Evolutionary conservation across 2,888 invertebrate genomes (phyloP).

Genomic region (Antitype chi): DNA sequence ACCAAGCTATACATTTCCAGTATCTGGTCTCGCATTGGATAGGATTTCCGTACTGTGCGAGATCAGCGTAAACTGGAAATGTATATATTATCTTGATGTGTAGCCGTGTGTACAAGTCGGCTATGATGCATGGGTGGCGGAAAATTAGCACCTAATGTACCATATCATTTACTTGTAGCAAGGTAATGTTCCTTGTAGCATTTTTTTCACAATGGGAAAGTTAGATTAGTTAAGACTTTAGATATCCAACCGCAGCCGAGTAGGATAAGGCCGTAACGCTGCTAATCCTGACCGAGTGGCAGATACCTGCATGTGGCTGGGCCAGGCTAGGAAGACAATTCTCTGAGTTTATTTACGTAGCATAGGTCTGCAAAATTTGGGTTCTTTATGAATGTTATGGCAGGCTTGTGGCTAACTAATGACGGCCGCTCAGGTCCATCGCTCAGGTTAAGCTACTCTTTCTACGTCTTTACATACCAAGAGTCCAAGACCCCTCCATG

Average conservation of each 20-base stretch:
- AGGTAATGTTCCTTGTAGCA: neutral
- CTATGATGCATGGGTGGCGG: constrained; percentile 11
- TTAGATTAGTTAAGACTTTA: neutral
- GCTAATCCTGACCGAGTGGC: neutral
- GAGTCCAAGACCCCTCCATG: too few species aligned
- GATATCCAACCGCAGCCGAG: neutral
- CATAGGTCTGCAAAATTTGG: neutral
- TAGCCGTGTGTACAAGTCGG: too few species aligned
- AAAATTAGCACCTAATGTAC: constrained; percentile 18
- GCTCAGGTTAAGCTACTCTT: too few species aligned
- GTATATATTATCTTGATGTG: too few species aligned
- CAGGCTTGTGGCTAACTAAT: too few species aligned
- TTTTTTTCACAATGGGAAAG: neutral
- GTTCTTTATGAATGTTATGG: neutral
- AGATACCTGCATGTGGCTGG: neutral
- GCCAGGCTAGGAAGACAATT: neutral
- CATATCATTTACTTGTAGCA: neutral
- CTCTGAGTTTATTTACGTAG: neutral
- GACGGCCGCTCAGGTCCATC: too few species aligned
- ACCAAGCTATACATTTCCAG: too few species aligned
- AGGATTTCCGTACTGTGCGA: too few species aligned
- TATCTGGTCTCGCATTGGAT: too few species aligned
- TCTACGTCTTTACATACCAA: too few species aligned
- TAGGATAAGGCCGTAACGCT: neutral
- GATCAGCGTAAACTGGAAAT: too few species aligned